phyloP scores from a whole-genome alignment of 2,113 vertebrate genomes.

The Salvator merianae region DNA sequence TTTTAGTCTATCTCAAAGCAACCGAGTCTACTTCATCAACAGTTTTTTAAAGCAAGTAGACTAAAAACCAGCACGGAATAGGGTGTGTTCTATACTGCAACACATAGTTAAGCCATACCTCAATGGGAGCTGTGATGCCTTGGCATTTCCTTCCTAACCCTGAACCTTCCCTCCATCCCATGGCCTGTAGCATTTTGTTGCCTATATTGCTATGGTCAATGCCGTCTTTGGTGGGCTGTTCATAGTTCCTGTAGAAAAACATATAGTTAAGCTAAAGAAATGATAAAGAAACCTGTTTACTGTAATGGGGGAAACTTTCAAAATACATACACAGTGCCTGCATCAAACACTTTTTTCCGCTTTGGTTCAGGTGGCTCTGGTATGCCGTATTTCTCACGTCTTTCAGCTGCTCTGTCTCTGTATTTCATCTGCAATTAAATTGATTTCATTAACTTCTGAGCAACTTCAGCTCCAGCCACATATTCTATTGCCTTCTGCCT shows the following conservation, averaged over 20 bases:
- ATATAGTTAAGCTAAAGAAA: not conserved
- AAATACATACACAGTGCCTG: slow-evolving; percentile 86
- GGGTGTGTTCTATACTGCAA: not conserved
- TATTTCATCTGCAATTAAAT: slow-evolving; percentile 86
- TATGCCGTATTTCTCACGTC: slow-evolving; percentile 96
- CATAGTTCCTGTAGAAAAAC: slow-evolving; percentile 86
- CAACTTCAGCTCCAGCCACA: not conserved
- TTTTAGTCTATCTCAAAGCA: too few species aligned
- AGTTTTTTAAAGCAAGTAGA: too few species aligned
- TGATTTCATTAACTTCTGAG: not conserved
- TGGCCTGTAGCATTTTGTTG: slow-evolving; percentile 99
- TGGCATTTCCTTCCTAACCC: slow-evolving; percentile 96
- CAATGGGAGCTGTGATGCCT: slow-evolving; percentile 95
- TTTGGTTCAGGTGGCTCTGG: slow-evolving; percentile 95
- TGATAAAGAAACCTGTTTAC: fast-evolving
- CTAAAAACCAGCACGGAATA: too few species aligned
- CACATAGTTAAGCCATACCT: slow-evolving; percentile 71
- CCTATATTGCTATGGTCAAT: slow-evolving; percentile 97
- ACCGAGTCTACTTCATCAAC: too few species aligned
- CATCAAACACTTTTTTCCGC: slow-evolving; percentile 92
- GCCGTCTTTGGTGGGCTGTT: slow-evolving; percentile 97
- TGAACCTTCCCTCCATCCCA: slow-evolving; percentile 98
- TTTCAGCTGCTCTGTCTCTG: slow-evolving; percentile 94
- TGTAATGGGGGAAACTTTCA: not conserved
- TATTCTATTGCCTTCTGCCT: not conserved